Conservation (phyloP, 1,140 invertebrate species). For the Temnothorax curvispinosus region DNA sequence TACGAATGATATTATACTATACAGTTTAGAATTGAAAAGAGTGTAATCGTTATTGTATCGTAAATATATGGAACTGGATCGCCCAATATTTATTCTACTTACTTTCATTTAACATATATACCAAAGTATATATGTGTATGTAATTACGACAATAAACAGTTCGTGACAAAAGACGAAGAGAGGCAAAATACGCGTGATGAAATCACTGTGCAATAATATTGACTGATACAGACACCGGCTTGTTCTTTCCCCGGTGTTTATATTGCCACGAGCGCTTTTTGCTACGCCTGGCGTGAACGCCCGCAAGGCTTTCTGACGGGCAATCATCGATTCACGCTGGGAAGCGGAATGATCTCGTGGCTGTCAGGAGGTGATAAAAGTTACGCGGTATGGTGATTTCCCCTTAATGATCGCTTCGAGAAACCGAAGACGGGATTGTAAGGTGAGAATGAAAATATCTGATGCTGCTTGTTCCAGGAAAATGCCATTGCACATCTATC, state of each 20-base stretch:
- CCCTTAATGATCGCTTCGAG: constrained; percentile 14
- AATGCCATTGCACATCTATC: background rate
- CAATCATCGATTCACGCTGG: constrained; percentile 61
- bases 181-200: constrained; percentile 9
- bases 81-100: constrained; percentile 9
- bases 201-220: constrained; percentile 41
- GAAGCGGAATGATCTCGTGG: constrained; percentile 42
- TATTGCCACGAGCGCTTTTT: constrained; percentile 27
- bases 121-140: background rate
- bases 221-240: constrained; percentile 19
- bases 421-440: background rate
- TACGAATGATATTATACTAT: background rate
- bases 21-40: background rate
- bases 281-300: constrained; percentile 38
- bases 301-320: constrained; percentile 43
- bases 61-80: background rate
- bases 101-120: background rate
- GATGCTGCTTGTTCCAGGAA: constrained; percentile 13
- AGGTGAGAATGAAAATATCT: constrained; percentile 35
- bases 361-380: constrained; percentile 60
- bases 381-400: constrained; percentile 34
- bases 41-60: background rate
- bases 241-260: constrained; percentile 40
- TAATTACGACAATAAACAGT: constrained; percentile 37
- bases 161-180: constrained; percentile 32